Base-by-base conservation (phyloP, 2,888 invertebrate genomes). In the Tigriopus californicus region DNA sequence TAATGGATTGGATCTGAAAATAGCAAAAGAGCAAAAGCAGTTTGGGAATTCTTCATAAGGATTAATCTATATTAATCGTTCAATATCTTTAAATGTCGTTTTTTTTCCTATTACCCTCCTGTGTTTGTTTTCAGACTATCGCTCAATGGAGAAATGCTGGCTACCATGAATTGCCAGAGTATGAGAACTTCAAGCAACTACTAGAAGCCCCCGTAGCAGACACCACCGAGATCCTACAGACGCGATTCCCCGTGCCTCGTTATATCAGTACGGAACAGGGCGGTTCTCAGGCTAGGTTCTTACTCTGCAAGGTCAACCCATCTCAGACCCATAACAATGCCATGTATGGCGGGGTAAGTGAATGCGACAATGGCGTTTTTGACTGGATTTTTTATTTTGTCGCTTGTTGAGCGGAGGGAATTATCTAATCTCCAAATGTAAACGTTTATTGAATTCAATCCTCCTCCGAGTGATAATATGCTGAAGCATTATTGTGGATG, bases 291-390 rank as follows among this genome's bases (percentile, higher is more conserved):
- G 95, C 98, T 13, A 81, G 98, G 65, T 99, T 99, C 76, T 78
- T 99, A 65, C 74, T 99, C 60, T 94, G 94, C 20, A 97, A 98
- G 79, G 98, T 99, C 61, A 99, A 99, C 74, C 98, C 98, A n/a
- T 97, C 97, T 67, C 89, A 94, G 72, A 99, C 98, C 18, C 98
- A 99, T 74, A 98, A 98, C 77, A 97, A 95, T 72, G 91, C 89
- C 73, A 85, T 88, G 47, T 94, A 90, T 72, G 71, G 71, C 67
- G 86, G 86, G 79, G 86, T 85, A 74, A 82, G 84, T 80, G 64
- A 55, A 22, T 11, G n/a, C 18, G 47, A n/a, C n/a, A n/a, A n/a
- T n/a, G n/a, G n/a, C n/a, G n/a, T n/a, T n/a, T n/a, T n/a, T n/a
- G n/a, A n/a, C n/a, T 44, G 6, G 10, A 47, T 10, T 5, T 47